Percentiles rank a stretch among this genome's conserved stretches.
Conservation (phyloP, 1,140 invertebrate species). For the Drosophila orena region DNA sequence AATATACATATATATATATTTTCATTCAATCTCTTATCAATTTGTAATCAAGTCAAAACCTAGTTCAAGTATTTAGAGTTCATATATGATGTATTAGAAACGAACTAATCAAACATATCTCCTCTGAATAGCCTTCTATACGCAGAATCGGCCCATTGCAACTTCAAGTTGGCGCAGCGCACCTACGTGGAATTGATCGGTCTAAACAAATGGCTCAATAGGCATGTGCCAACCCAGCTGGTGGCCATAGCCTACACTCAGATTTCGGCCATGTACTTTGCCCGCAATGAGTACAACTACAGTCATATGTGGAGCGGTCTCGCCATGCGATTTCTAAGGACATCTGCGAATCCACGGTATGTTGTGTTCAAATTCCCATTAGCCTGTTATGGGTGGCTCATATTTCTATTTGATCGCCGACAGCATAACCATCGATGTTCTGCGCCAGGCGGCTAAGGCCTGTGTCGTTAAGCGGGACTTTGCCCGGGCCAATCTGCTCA, state of each 20-base stretch:
- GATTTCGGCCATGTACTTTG: slow-evolving; percentile 92
- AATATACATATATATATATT: slow-evolving; percentile 19
- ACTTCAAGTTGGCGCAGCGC: slow-evolving; percentile 87
- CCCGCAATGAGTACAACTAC: slow-evolving; percentile 92
- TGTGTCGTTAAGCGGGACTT: slow-evolving; percentile 95
- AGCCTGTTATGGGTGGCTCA: neutral
- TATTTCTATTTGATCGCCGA: slow-evolving; percentile 8
- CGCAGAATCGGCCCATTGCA: slow-evolving; percentile 92
- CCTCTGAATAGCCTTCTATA: slow-evolving; percentile 89
- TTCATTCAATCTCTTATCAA: too few species aligned
- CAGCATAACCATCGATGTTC: slow-evolving; percentile 90
- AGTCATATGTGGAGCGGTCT: slow-evolving; percentile 90
- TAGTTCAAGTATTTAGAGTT: too few species aligned
- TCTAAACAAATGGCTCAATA: slow-evolving; percentile 31
- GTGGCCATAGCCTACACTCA: slow-evolving; percentile 90
- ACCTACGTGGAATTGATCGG: slow-evolving; percentile 53
- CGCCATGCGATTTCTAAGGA: slow-evolving; percentile 89
- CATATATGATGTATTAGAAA: neutral
- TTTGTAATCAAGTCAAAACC: neutral
- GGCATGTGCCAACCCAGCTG: slow-evolving; percentile 78
- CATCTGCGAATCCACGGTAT: slow-evolving; percentile 87
- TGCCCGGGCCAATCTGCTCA: slow-evolving; percentile 91
- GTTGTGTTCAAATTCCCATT: slow-evolving; percentile 2
- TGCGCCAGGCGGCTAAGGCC: slow-evolving; percentile 93
- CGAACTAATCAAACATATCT: neutral